These are phyloP conservation scores for Brachyhypopomus gauderio DNA, from an alignment of 2,113 vertebrate species.

Conservation along the genomic window DNA sequence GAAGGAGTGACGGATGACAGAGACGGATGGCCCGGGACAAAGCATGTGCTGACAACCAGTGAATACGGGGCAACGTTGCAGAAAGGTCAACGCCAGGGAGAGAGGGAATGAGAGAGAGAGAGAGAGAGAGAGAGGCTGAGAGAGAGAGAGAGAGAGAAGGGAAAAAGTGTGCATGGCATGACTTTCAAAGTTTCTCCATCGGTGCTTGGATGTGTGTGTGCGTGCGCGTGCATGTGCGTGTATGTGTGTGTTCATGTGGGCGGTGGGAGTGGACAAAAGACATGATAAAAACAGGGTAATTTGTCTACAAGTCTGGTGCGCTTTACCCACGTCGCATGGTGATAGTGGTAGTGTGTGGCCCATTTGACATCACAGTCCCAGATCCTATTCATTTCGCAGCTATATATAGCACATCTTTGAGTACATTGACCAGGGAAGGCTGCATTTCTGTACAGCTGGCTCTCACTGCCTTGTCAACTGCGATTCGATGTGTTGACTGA, in stretches of 20 bases:
- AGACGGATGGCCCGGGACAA: conserved; percentile 89
- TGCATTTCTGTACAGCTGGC: no score
- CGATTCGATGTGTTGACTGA: neutral
- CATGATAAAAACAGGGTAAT: conserved; percentile 28
- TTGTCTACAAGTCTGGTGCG: neutral
- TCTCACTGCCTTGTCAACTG: neutral
- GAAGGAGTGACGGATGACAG: conserved; percentile 92
- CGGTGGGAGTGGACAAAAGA: neutral
- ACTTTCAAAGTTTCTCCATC: conserved; percentile 84
- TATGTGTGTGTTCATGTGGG: conserved; percentile 13
- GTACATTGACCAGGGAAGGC: neutral
- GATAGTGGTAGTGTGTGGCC: neutral
- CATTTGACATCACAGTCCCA: conserved; percentile 1
- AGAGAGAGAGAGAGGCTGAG: conserved; percentile 49
- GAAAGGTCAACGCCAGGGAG: conserved; percentile 86
- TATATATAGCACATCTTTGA: neutral
- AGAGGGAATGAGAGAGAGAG: conserved; percentile 27
- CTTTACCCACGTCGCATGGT: neutral
- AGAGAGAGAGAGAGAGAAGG: conserved; percentile 51
- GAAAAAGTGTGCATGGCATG: conserved; percentile 71
- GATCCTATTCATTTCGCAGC: neutral
- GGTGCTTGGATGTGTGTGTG: conserved; percentile 20
- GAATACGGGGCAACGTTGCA: conserved; percentile 90
- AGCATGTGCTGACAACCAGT: conserved; percentile 90
- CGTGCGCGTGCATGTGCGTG: conserved; percentile 21